phyloP scores from a whole-genome alignment of 1,140 invertebrate species.

The Drosophila novamexicana region DNA sequence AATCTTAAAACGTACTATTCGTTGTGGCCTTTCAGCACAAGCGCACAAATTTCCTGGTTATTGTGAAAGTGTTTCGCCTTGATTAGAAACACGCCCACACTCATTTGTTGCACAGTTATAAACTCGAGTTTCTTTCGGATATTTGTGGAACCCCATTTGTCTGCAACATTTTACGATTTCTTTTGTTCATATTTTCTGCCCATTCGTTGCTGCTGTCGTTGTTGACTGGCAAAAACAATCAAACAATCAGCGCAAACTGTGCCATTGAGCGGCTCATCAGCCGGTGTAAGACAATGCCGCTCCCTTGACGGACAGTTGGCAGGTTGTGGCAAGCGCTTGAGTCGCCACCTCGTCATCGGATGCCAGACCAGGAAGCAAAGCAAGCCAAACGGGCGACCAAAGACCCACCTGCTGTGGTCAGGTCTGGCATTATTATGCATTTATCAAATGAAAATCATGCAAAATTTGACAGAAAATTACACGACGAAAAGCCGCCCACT shows the following conservation, averaged over 20 bases:
- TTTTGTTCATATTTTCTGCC: not conserved
- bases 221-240: conserved; percentile 7
- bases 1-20: conserved; percentile 2
- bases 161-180: not conserved
- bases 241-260: conserved; percentile 5
- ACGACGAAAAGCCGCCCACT: conserved; percentile 34
- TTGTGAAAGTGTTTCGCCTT: conserved; percentile 22
- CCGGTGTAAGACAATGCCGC: conserved; percentile 3
- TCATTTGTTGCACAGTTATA: not conserved
- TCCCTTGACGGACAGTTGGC: conserved; percentile 22
- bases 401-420: conserved; percentile 17
- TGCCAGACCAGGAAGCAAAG: conserved; percentile 35
- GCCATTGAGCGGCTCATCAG: conserved; percentile 21
- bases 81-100: conserved; percentile 29
- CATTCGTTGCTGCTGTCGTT: not conserved
- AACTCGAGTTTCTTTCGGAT: not conserved
- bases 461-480: conserved; percentile 37
- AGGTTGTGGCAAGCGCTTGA: conserved; percentile 5
- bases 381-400: not conserved
- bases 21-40: not conserved
- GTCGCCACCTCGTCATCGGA: conserved; percentile 7
- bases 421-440: conserved; percentile 31
- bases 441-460: conserved; percentile 40
- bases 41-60: conserved; percentile 18
- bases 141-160: not conserved